Evolutionary conservation across 2,797 vertebrate species (phyloP).

Genomic region (Labeo calbasu): DNA sequence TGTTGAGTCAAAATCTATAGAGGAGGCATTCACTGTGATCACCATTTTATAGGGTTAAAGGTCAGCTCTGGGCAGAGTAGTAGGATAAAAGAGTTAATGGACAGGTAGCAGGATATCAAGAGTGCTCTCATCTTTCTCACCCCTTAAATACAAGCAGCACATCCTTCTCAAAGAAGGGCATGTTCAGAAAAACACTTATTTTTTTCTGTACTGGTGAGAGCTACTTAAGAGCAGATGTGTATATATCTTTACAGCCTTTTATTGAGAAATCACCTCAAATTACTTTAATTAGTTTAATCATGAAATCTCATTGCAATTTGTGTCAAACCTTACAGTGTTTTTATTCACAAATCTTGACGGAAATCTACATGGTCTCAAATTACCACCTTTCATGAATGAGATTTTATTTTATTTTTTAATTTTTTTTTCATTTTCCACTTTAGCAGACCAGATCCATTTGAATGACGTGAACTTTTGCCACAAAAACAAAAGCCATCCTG

Average conservation of each 20-base stretch:
- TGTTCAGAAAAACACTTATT: background rate
- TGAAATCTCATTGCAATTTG: background rate
- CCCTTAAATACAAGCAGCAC: constrained; percentile 5
- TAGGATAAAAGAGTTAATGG: background rate
- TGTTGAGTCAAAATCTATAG: background rate
- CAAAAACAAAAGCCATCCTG: background rate
- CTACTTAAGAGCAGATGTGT: background rate
- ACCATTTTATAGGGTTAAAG: background rate
- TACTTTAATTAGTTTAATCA: background rate
- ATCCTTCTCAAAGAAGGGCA: background rate
- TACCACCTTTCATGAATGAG: background rate
- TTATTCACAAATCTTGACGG: background rate
- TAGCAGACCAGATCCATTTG: background rate
- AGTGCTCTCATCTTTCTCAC: background rate
- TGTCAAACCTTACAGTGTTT: background rate
- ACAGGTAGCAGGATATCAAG: background rate
- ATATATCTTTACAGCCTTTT: background rate
- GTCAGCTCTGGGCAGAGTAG: background rate
- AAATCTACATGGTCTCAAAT: background rate
- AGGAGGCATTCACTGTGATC: background rate
- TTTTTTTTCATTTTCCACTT: background rate
- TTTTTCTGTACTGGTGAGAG: background rate
- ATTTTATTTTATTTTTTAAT: background rate
- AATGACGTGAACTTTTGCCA: background rate
- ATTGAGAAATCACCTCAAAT: background rate